These are phyloP conservation scores for Bradypodion ventrale DNA, from an alignment of 2,797 vertebrate genomes.

Conservation along the genomic window DNA sequence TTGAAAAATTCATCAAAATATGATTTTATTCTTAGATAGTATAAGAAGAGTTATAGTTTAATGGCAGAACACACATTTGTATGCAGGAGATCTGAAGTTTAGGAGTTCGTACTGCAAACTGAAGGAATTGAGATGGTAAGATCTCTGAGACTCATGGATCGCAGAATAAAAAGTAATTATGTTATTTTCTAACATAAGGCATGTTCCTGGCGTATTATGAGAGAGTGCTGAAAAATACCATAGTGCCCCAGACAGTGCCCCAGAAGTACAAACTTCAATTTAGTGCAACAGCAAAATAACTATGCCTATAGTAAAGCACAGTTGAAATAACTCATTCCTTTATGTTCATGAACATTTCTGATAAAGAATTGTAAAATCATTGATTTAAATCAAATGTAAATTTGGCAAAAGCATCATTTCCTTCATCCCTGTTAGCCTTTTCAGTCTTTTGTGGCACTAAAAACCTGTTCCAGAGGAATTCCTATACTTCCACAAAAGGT, in stretches of 20 bases:
- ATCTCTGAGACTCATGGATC: background rate
- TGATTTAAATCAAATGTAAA: background rate
- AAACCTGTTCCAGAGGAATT: background rate
- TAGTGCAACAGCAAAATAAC: constrained; percentile 13
- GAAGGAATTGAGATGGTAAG: background rate
- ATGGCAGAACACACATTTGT: background rate
- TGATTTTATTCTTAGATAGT: constrained; percentile 8
- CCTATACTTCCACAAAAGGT: background rate
- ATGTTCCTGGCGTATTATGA: background rate
- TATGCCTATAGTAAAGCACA: constrained; percentile 2
- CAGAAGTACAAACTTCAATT: constrained; percentile 52
- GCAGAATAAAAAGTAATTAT: background rate
- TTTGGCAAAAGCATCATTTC: too few relatives aligned
- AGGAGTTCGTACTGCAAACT: background rate
- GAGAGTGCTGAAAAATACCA: constrained; percentile 47
- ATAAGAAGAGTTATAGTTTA: background rate
- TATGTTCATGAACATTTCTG: constrained; percentile 49
- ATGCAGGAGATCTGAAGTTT: background rate
- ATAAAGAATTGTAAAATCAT: constrained; percentile 13
- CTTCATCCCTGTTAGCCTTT: too few relatives aligned
- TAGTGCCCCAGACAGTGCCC: constrained; percentile 46
- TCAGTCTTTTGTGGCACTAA: background rate
- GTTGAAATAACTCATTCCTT: constrained; percentile 49
- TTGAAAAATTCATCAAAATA: constrained; percentile 14
- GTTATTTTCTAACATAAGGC: background rate